A percentile compares a stretch with the other conserved stretches of the same genome.
Conservation (phyloP, 30 jellyfish, hydroid and myxozoan species). For the Sanderia malayensis region DNA sequence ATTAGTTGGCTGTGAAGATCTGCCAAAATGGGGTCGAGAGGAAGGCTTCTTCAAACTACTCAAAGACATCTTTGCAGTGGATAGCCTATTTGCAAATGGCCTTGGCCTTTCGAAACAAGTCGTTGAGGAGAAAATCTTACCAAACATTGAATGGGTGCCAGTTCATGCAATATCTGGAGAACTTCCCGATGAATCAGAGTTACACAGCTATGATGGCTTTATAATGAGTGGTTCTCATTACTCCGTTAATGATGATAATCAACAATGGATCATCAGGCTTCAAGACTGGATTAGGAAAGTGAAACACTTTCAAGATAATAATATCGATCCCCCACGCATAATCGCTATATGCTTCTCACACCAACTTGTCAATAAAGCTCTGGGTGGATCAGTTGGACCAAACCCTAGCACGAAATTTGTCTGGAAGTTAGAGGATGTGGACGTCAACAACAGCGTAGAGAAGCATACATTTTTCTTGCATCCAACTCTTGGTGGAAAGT, state of each 20-base stretch:
- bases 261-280: conserved; percentile 63
- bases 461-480: conserved; percentile 41
- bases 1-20: conserved; percentile 67
- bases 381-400: conserved; percentile 78
- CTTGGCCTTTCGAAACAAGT: neutral
- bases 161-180: conserved; percentile 57
- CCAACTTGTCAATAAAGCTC: conserved; percentile 82
- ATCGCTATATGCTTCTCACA: conserved; percentile 93
- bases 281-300: conserved; percentile 56
- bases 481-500: neutral
- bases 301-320: conserved; percentile 28
- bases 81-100: too few relatives aligned
- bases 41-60: conserved; percentile 34
- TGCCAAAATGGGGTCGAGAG: conserved; percentile 75
- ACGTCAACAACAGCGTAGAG: conserved; percentile 17
- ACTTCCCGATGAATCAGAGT: conserved; percentile 45
- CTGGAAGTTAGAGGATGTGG: conserved; percentile 48
- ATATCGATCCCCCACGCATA: conserved; percentile 46
- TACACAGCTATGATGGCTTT: conserved; percentile 64
- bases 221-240: conserved; percentile 84
- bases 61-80: conserved; percentile 3
- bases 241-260: conserved; percentile 73
- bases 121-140: neutral
- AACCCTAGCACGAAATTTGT: conserved; percentile 61
- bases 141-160: conserved; percentile 21